phyloP scores from a whole-genome alignment of 1,140 invertebrate species.

The Megalonaias nervosa region DNA sequence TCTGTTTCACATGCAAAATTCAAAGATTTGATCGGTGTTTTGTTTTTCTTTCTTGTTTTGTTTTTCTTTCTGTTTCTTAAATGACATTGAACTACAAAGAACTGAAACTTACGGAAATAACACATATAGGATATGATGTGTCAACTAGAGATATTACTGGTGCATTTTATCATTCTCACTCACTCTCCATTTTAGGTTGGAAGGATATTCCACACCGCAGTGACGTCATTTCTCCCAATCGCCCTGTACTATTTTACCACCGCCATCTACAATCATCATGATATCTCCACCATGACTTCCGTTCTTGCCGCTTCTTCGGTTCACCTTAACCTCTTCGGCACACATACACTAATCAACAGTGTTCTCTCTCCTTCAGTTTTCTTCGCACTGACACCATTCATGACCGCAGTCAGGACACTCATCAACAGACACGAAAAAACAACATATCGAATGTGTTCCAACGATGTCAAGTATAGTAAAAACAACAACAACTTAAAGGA shows the following conservation, averaged over 20 bases:
- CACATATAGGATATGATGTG: too few species aligned
- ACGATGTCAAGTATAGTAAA: neutral
- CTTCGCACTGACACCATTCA: constrained; percentile 28
- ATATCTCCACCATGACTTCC: constrained; percentile 47
- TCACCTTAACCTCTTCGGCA: constrained; percentile 55
- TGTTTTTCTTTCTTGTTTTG: too few species aligned
- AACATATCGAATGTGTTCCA: neutral
- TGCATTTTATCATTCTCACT: neutral
- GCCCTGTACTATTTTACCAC: constrained; percentile 43
- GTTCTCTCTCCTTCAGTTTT: constrained; percentile 60
- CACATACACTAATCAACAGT: constrained; percentile 61
- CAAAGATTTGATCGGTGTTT: too few species aligned
- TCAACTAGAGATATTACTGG: too few species aligned
- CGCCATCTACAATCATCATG: constrained; percentile 39
- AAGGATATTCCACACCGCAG: constrained; percentile 49
- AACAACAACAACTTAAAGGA: constrained; percentile 2
- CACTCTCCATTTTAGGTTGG: constrained; percentile 48
- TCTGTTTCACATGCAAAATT: too few species aligned
- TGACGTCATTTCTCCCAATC: constrained; percentile 56
- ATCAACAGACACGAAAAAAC: neutral
- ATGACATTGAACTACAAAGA: too few species aligned
- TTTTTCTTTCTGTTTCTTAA: too few species aligned
- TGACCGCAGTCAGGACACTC: constrained; percentile 13
- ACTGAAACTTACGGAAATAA: too few species aligned
- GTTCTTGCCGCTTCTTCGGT: constrained; percentile 55